Conservation (phyloP, 2,113 vertebrate genomes). For the Machaerirhynchus nigripectus region DNA sequence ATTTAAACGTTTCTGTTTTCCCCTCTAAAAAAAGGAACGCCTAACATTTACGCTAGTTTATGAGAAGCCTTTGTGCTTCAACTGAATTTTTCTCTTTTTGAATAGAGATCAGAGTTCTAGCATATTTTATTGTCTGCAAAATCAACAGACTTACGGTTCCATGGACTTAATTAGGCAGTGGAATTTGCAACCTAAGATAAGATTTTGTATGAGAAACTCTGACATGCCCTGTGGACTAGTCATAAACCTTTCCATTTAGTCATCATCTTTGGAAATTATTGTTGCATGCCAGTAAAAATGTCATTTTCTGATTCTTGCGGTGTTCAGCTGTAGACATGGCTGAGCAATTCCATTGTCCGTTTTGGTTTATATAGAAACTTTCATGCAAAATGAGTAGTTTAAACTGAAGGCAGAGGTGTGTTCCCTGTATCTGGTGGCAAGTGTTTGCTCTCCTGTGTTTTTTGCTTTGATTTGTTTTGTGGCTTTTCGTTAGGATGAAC, state of each 20-base stretch:
- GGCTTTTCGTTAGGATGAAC: background rate
- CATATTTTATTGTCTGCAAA: background rate
- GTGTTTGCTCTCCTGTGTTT: background rate
- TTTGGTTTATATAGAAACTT: background rate
- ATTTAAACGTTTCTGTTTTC: background rate
- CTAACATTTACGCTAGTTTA: background rate
- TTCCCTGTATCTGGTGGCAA: background rate
- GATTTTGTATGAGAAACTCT: background rate
- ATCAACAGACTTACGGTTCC: background rate
- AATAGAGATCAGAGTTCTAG: background rate
- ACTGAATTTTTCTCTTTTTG: background rate
- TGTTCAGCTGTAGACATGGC: background rate
- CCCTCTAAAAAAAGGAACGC: background rate
- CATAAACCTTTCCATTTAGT: conserved; percentile 42
- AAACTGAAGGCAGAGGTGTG: background rate
- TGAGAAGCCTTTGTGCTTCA: background rate
- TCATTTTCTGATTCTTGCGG: background rate
- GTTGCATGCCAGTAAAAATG: conserved; percentile 18
- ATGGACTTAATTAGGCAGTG: conserved; percentile 7
- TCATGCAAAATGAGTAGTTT: background rate
- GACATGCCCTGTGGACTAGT: background rate
- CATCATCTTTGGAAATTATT: conserved; percentile 29
- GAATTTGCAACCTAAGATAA: conserved; percentile 63
- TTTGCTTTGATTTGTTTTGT: background rate
- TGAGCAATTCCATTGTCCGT: background rate